These are phyloP conservation scores for Tachycineta bicolor DNA, from an alignment of 2,113 vertebrate species.

Conservation along the genomic window DNA sequence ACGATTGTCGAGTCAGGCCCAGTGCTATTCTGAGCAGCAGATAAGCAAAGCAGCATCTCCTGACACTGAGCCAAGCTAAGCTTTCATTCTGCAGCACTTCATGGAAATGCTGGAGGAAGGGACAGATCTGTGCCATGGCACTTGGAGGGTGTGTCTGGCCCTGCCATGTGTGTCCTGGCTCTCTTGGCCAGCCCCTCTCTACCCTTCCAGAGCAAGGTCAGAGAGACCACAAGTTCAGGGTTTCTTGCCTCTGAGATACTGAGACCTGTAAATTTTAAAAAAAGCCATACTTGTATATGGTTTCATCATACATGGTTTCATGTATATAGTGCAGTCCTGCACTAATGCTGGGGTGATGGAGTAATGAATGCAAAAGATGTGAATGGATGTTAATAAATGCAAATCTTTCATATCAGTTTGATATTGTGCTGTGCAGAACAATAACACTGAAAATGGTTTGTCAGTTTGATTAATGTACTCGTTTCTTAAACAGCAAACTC, in stretches of 20 bases:
- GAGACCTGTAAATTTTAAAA: background rate
- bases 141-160: background rate
- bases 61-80: background rate
- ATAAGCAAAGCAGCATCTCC: background rate
- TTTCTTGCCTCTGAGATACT: background rate
- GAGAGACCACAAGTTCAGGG: background rate
- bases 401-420: background rate
- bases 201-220: background rate
- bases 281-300: background rate
- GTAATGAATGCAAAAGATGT: background rate
- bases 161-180: rapidly evolving
- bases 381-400: background rate
- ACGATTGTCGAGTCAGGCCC: background rate
- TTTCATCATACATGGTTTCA: too few species aligned
- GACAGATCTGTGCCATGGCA: rapidly evolving
- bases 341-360: background rate
- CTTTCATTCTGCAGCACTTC: background rate
- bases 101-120: background rate
- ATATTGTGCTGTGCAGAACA: background rate
- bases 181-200: background rate
- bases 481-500: background rate
- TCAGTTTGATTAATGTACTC: background rate
- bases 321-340: background rate
- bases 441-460: background rate
- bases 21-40: background rate